phyloP scores from a whole-genome alignment of 2,797 vertebrate genomes.

The Gymnoscopelus braueri region DNA sequence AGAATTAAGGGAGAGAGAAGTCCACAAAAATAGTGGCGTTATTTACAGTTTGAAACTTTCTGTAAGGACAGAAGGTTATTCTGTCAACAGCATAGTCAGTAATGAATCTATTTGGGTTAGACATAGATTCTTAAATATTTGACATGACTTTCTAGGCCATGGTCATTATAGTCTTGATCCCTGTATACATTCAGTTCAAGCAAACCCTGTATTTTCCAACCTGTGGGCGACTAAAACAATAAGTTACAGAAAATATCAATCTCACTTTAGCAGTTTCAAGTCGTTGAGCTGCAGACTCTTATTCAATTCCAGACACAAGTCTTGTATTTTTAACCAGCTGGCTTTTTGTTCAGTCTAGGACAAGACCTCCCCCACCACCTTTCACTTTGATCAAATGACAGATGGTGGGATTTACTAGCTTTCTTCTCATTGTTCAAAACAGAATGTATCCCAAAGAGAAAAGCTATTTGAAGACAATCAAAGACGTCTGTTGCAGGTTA shows the following conservation, averaged over 20 bases:
- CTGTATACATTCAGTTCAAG: constrained; percentile 56
- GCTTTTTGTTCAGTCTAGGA: constrained; percentile 17
- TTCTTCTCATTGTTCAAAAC: constrained; percentile 12
- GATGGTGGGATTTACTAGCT: constrained; percentile 23
- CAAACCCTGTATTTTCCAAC: constrained; percentile 18
- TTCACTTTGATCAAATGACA: constrained; percentile 2
- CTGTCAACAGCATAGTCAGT: too few relatives aligned
- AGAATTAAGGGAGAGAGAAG: too few relatives aligned
- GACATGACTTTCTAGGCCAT: not conserved
- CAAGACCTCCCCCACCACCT: constrained; percentile 15
- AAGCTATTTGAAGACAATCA: not conserved
- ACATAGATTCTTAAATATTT: not conserved
- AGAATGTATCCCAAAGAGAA: constrained; percentile 17
- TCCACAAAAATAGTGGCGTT: too few relatives aligned
- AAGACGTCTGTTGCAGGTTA: constrained; percentile 7
- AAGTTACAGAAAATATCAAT: constrained; percentile 12
- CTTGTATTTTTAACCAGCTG: constrained; percentile 40
- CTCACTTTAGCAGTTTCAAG: constrained; percentile 21
- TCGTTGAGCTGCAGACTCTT: not conserved
- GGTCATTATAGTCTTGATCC: not conserved
- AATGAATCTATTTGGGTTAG: not conserved
- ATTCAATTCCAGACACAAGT: constrained; percentile 23
- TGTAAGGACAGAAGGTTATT: too few relatives aligned
- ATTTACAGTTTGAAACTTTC: too few relatives aligned
- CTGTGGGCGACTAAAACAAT: not conserved